Evolutionary conservation across 2,113 vertebrate species (phyloP), one percentile per base, ranked within the genome.

Genomic region (Pyxicephalus adspersus): DNA sequence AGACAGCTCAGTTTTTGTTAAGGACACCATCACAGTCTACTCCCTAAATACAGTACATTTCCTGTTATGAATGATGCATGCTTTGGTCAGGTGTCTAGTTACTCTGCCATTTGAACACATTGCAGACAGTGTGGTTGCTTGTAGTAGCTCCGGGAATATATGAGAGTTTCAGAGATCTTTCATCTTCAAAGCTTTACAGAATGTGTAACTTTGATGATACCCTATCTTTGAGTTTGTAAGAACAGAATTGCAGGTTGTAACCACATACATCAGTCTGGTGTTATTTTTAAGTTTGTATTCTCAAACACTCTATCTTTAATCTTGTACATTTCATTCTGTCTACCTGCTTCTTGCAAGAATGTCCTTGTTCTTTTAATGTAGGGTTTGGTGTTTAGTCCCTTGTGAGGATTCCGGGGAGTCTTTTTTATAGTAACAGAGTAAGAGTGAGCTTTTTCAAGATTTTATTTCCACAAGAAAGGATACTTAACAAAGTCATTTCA

Each of bases 211-310:
- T 73, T 73, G 54, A 73, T 58, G 70, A 73, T 34, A 20, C 51
- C 3, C 28, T 31, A 29, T 26, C 28, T 73, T 73, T 73, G 29
- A 57, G 29, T n/a, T 34, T 28, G 2, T 25, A 5, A 22, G 67
- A 71, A 26, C n/a, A 52, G 23, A 50, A 25, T 71, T 26, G 15
- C 23, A 22, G 38, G 64, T 67, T 70, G 66, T 52, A 71, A 25
- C 52, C 70, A 73, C 54, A 34, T 57, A 26, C 3, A n/a, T 18
- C 68, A n/a, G 2, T 29, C 19, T 20, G 31, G 52, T 29, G 8
- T 72, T 55, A 72, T 72, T 72, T 72, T 72, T 72, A 61, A 72
- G 51, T 31, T 31, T 34, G 28, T 73, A 22, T 58, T 55, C 51
- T 29, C 26, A 6, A 54, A 17, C 45, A 29, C 25, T 29, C 19